phyloP scores from a whole-genome alignment of 2,113 vertebrate species.

The Xiphophorus maculatus region DNA sequence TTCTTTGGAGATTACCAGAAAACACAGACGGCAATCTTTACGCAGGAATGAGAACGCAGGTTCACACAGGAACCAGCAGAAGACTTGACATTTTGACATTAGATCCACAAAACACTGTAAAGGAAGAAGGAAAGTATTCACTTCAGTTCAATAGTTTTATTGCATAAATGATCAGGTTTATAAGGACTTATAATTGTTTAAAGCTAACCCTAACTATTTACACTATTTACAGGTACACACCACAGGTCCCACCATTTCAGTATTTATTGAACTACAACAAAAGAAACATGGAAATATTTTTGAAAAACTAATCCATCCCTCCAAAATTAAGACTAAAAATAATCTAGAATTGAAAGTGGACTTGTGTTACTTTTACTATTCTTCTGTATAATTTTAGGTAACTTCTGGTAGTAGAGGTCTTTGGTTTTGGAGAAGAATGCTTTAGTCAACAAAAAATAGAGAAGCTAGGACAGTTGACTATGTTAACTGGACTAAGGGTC shows the following conservation, averaged over 20 bases:
- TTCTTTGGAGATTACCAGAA: neutral
- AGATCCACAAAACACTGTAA: neutral
- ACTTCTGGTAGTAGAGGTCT: neutral
- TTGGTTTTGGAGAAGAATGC: no score
- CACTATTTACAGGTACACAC: neutral
- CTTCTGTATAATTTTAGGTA: neutral
- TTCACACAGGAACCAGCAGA: neutral
- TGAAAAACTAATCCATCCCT: no score
- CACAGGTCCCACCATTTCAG: neutral
- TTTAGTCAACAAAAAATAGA: no score
- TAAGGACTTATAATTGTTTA: neutral
- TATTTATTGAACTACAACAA: neutral
- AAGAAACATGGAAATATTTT: no score
- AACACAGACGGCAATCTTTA: neutral
- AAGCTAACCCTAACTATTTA: neutral
- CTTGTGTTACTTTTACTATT: neutral
- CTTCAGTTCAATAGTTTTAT: no score
- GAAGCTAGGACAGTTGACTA: neutral
- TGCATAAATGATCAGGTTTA: no score
- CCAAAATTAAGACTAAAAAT: neutral
- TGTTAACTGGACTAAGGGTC: conserved; percentile 14
- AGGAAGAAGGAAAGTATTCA: neutral
- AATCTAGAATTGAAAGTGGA: neutral
- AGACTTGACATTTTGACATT: neutral
- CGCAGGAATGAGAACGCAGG: neutral